Evolutionary conservation across 2,113 vertebrate genomes (phyloP).

Genomic region (Serinus canaria): DNA sequence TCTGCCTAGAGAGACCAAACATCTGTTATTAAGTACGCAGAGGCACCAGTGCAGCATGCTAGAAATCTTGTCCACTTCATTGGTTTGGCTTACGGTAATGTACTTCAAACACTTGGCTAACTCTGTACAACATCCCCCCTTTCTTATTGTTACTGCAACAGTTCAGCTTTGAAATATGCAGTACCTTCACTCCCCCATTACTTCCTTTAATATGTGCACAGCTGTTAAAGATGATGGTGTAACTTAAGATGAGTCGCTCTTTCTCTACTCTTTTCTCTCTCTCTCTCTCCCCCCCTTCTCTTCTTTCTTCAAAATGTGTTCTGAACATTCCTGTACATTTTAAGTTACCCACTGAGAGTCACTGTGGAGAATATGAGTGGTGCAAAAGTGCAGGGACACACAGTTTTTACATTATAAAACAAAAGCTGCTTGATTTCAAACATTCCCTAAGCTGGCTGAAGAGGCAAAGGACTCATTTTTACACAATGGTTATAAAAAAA

Average conservation of each 20-base stretch:
- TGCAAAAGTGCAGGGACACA: constrained; percentile 45
- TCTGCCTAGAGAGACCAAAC: constrained; percentile 88
- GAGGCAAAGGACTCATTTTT: neutral
- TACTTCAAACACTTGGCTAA: constrained; percentile 89
- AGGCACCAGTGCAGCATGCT: constrained; percentile 88
- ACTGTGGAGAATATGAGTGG: constrained; percentile 18
- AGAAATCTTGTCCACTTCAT: constrained; percentile 90
- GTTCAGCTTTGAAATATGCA: constrained; percentile 82
- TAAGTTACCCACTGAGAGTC: constrained; percentile 54
- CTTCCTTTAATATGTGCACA: constrained; percentile 71
- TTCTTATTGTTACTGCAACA: constrained; percentile 71
- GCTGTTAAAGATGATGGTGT: constrained; percentile 70
- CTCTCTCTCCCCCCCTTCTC: neutral
- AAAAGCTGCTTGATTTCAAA: neutral
- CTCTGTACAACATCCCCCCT: constrained; percentile 72
- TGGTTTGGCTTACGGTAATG: constrained; percentile 85
- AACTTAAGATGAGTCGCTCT: constrained; percentile 49
- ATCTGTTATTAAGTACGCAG: constrained; percentile 93
- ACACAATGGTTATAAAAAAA: neutral
- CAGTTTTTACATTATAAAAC: constrained; percentile 18
- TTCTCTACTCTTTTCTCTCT: neutral
- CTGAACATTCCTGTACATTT: constrained; percentile 46
- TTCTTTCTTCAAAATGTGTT: constrained; percentile 45
- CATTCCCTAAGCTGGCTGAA: neutral
- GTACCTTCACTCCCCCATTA: constrained; percentile 79